Percentiles rank a stretch among this genome's conserved stretches.
phyloP scores from a whole-genome alignment of 2,113 vertebrate species.

The Petroica traversi region DNA sequence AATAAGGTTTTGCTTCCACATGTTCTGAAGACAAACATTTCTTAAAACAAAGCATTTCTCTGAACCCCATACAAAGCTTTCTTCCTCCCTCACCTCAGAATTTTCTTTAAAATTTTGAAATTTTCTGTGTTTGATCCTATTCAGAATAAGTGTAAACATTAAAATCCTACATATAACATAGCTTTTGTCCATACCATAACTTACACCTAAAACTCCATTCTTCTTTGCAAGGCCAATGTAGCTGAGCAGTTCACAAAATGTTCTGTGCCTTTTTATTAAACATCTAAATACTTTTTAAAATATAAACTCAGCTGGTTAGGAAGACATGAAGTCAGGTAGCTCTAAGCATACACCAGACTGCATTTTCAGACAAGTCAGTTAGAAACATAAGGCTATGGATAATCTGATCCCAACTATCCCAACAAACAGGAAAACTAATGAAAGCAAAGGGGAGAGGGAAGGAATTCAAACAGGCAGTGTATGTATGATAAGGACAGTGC shows the following conservation, averaged over 20 bases:
- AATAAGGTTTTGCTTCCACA: not conserved
- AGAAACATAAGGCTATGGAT: conserved; percentile 1
- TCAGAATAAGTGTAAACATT: not conserved
- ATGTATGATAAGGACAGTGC: not conserved
- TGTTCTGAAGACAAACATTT: not conserved
- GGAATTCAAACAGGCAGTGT: not conserved
- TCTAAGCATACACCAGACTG: not conserved
- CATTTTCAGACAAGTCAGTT: not conserved
- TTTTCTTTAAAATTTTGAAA: not conserved
- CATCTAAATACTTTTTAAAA: not conserved
- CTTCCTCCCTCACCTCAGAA: not conserved
- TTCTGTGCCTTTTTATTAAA: not conserved
- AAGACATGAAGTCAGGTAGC: not conserved
- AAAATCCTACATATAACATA: not conserved
- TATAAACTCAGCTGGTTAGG: not conserved
- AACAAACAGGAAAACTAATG: not conserved
- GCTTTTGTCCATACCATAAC: not conserved
- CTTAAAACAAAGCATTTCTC: not conserved
- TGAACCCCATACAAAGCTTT: not conserved
- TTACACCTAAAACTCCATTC: not conserved
- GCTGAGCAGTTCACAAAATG: not conserved
- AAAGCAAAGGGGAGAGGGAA: not conserved
- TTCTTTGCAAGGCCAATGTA: not conserved
- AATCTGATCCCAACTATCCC: not conserved
- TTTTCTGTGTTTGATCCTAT: not conserved